Base-by-base conservation (phyloP, 2,113 vertebrate genomes). In the Gadus chalcogrammus region DNA sequence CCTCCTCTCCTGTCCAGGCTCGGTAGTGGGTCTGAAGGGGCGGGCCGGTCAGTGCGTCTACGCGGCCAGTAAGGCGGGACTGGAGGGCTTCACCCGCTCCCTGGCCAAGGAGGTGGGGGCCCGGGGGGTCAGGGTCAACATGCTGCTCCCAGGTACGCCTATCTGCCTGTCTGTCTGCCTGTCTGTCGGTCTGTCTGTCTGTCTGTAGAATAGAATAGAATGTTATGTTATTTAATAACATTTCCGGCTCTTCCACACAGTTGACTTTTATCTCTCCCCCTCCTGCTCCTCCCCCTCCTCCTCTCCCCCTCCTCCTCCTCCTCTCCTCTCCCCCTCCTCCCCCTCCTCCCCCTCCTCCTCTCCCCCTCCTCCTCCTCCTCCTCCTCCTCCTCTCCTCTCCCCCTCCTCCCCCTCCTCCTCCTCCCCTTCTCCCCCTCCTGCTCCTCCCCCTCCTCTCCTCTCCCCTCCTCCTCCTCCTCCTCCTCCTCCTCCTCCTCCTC, bases 71-170 rank as follows among this genome's bases (percentile, higher is more conserved):
- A 99, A 99, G 88, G 94, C 93, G 35, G 95, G 95, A 61, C 85
- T 99, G 8, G 88, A 96, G 70, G 95, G 95, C 59, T 97, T 99
- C 92, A 97, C 96, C 15, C 91, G 93, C 24, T 95, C 95, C 31
- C 88, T 99, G 72, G 96, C 97, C 67, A 98, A 96, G 90, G 97
- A 99, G 87, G 94, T 98, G 1, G 94, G 88, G 8, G 93, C 87
- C 75, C 95, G 92, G 17, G 90, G 94, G 62, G 89, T 99, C 76
- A 88, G 94, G 62, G 95, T 98, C 55, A 99, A 98, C 27, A 88
- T 98, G 55, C 88, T 99, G 78, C 94, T 92, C 86, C 97, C 97
- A 91, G 96, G 96, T 99, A 81, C 11, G 42, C 11, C 42, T 48
- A 11, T 48, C 42, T 48, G 9, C 12, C 8, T 48, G 9, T 48